A percentile compares a stretch with the other conserved stretches of the same genome.
These are phyloP conservation scores for Eumerus sabulonum DNA, from an alignment of 2,888 invertebrate species.

Conservation along the genomic window DNA sequence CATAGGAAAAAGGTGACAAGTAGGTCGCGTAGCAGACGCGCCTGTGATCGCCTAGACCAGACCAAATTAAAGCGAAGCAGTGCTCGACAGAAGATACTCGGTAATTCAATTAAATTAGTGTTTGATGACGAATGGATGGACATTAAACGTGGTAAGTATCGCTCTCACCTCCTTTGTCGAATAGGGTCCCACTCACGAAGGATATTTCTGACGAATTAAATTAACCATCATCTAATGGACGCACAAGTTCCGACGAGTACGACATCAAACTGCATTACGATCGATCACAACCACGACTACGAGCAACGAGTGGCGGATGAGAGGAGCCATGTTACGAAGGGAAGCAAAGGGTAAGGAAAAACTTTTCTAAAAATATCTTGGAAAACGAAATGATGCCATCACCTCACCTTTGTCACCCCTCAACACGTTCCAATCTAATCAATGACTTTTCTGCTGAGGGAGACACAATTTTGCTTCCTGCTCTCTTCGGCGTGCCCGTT, in stretches of 20 bases:
- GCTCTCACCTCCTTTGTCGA: background rate
- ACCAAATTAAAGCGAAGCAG: background rate
- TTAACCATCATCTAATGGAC: background rate
- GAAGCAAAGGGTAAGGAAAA: no score
- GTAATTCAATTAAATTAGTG: no score
- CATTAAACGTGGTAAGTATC: constrained; percentile 16
- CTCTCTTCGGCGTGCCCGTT: background rate
- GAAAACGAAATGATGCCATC: constrained; percentile 1
- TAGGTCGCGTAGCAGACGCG: constrained; percentile 25
- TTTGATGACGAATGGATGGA: background rate
- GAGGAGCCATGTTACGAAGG: no score
- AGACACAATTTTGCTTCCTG: constrained; percentile 20
- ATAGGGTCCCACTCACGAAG: background rate
- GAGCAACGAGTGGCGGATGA: no score
- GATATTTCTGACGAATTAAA: constrained; percentile 7
- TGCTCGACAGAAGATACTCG: constrained; percentile 5
- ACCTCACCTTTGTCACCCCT: background rate
- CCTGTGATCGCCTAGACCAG: background rate
- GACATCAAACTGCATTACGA: constrained; percentile 9
- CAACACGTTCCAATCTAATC: constrained; percentile 16
- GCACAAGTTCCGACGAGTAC: background rate
- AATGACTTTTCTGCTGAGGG: constrained; percentile 22
- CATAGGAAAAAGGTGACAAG: constrained; percentile 20
- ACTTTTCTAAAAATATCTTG: constrained; percentile 35
- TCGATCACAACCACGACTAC: background rate